Conservation (phyloP, 2,888 invertebrate genomes). For the Rhagonycha fulva region DNA sequence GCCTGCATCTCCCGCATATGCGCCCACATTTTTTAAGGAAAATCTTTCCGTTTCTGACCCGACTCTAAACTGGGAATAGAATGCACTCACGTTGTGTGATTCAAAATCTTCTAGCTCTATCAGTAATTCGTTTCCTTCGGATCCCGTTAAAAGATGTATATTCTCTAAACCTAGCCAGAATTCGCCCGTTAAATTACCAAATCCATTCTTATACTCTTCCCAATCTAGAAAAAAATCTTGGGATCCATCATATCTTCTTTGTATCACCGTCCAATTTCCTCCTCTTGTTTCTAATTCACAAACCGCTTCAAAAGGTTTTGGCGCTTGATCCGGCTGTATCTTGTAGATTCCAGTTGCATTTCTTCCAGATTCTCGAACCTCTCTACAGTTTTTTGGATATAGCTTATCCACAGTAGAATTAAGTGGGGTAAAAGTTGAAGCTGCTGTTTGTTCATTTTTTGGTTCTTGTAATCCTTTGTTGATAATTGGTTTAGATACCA, state of each 20-base stretch:
- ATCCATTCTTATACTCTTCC: constrained; percentile 70
- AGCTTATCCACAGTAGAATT: neutral
- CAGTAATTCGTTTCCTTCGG: constrained; percentile 60
- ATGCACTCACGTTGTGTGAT: constrained; percentile 61
- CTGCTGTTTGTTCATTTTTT: constrained; percentile 30
- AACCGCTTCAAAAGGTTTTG: constrained; percentile 66
- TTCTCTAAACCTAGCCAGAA: constrained; percentile 76
- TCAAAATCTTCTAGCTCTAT: constrained; percentile 68
- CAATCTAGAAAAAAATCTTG: constrained; percentile 70
- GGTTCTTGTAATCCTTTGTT: constrained; percentile 41
- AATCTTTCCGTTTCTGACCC: constrained; percentile 69
- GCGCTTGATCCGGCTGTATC: constrained; percentile 61
- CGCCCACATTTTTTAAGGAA: constrained; percentile 68
- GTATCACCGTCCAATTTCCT: constrained; percentile 73
- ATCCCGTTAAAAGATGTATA: constrained; percentile 60
- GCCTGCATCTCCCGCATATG: constrained; percentile 62
- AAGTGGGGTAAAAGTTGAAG: neutral
- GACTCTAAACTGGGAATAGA: constrained; percentile 68
- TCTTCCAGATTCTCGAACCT: constrained; percentile 60
- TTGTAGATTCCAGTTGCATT: constrained; percentile 64
- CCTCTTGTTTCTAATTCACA: constrained; percentile 66
- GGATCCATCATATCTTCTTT: constrained; percentile 67
- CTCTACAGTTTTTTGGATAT: constrained; percentile 61
- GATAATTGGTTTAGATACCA: constrained; percentile 48
- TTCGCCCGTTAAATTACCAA: constrained; percentile 72